Percentiles rank a stretch among this genome's conserved stretches.
Conservation (phyloP, 2,888 invertebrate genomes). For the Argyresthia albistria region DNA sequence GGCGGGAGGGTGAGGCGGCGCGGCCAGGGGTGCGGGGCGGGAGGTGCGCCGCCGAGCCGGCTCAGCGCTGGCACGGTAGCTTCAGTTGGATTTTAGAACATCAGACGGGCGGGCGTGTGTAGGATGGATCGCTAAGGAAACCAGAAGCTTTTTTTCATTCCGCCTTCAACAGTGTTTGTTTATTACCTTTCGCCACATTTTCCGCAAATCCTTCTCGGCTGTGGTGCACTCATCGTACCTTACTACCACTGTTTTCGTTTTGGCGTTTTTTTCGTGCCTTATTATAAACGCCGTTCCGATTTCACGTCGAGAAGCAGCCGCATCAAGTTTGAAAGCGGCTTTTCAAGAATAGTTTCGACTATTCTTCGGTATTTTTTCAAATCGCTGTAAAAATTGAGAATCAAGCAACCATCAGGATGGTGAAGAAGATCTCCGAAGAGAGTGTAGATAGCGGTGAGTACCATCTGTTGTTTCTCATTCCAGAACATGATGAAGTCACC, state of each 20-base stretch:
- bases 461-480: slow-evolving; percentile 12
- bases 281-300: slow-evolving; percentile 53
- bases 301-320: slow-evolving; percentile 68
- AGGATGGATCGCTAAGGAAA: slow-evolving; percentile 70
- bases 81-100: slow-evolving; percentile 70
- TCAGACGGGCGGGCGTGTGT: slow-evolving; percentile 70
- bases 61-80: slow-evolving; percentile 20
- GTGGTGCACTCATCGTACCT: slow-evolving; percentile 44
- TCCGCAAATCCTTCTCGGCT: slow-evolving; percentile 63
- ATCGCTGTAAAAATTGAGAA: slow-evolving; percentile 48
- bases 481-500: neutral
- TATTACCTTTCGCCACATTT: slow-evolving; percentile 60
- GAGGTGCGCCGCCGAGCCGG: slow-evolving; percentile 39
- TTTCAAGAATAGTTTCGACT: slow-evolving; percentile 64
- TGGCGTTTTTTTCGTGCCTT: slow-evolving; percentile 44
- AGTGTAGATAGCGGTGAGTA: slow-evolving; percentile 70
- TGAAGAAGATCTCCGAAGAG: slow-evolving; percentile 72
- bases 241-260: slow-evolving; percentile 29
- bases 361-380: slow-evolving; percentile 49
- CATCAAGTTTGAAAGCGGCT: slow-evolving; percentile 69
- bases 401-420: slow-evolving; percentile 60
- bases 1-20: slow-evolving; percentile 21
- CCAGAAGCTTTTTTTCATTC: slow-evolving; percentile 74
- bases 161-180: slow-evolving; percentile 71
- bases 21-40: slow-evolving; percentile 19